phyloP scores from a whole-genome alignment of 2,113 vertebrate species.

The Aegotheles bennettii region DNA sequence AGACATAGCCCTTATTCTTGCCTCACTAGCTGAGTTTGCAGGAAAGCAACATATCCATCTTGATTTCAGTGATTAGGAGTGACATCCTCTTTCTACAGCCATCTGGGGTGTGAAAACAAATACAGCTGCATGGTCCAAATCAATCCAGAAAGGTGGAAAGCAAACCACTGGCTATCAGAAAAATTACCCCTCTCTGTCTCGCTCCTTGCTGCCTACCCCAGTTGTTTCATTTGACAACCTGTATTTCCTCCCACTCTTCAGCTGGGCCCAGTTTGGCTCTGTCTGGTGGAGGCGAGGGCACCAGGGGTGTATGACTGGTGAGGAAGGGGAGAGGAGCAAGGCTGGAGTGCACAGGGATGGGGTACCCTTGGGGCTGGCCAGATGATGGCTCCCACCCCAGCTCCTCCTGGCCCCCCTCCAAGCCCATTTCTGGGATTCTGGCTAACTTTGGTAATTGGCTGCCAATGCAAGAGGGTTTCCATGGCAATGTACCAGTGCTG shows the following conservation, averaged over 20 bases:
- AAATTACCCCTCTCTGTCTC: background rate
- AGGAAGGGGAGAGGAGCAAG: background rate
- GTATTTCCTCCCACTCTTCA: background rate
- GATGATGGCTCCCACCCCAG: background rate
- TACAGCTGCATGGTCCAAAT: background rate
- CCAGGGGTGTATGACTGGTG: background rate
- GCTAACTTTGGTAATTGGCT: slow-evolving; percentile 71
- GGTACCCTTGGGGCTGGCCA: background rate
- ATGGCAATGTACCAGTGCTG: slow-evolving; percentile 66
- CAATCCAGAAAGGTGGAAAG: slow-evolving; percentile 8
- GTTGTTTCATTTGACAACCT: background rate
- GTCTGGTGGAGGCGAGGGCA: background rate
- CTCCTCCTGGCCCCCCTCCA: background rate
- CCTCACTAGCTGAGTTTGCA: slow-evolving; percentile 5
- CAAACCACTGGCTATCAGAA: background rate
- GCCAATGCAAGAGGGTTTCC: slow-evolving; percentile 67
- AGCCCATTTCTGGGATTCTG: slow-evolving; percentile 61
- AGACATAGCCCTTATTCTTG: background rate
- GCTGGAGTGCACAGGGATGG: background rate
- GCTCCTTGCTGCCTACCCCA: rapidly evolving
- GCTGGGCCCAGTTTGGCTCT: slow-evolving; percentile 22
- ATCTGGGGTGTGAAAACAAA: slow-evolving; percentile 60
- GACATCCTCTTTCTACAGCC: slow-evolving; percentile 8
- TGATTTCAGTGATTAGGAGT: slow-evolving; percentile 13
- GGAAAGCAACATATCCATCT: slow-evolving; percentile 26